phyloP scores from a whole-genome alignment of 2,888 invertebrate genomes.

The Andrena marginata region DNA sequence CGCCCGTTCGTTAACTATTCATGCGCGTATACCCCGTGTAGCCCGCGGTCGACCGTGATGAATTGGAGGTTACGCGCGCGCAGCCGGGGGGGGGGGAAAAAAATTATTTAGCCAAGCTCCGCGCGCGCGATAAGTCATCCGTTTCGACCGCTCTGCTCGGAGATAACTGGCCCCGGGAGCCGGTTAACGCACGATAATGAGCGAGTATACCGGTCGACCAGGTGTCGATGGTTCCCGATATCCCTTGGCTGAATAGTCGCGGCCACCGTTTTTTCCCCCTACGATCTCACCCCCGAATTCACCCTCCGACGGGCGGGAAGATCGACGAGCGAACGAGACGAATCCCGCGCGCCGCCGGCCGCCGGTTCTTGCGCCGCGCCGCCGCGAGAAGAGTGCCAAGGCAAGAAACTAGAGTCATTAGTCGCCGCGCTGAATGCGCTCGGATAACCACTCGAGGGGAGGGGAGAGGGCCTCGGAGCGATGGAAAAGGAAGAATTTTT shows the following conservation, averaged over 20 bases:
- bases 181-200: constrained; percentile 41
- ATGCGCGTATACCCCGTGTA: constrained; percentile 65
- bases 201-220: neutral
- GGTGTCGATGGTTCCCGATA: constrained; percentile 8
- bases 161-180: constrained; percentile 21
- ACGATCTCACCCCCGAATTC: neutral
- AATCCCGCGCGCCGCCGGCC: too few species aligned
- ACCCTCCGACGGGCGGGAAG: neutral
- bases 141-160: constrained; percentile 46
- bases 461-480: neutral
- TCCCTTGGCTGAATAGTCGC: too few species aligned
- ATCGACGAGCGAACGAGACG: too few species aligned
- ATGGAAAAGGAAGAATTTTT: constrained; percentile 49
- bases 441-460: neutral
- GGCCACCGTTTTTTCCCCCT: too few species aligned
- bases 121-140: constrained; percentile 61
- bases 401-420: constrained; percentile 14
- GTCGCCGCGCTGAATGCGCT: constrained; percentile 7
- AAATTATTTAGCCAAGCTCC: constrained; percentile 54
- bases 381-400: neutral
- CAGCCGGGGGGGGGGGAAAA: constrained; percentile 9
- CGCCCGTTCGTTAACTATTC: constrained; percentile 75
- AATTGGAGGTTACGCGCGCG: constrained; percentile 65
- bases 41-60: constrained; percentile 73
- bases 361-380: neutral